These are phyloP conservation scores for Marcusenius ussheri DNA, from an alignment of 2,113 vertebrate species.

Conservation along the genomic window DNA sequence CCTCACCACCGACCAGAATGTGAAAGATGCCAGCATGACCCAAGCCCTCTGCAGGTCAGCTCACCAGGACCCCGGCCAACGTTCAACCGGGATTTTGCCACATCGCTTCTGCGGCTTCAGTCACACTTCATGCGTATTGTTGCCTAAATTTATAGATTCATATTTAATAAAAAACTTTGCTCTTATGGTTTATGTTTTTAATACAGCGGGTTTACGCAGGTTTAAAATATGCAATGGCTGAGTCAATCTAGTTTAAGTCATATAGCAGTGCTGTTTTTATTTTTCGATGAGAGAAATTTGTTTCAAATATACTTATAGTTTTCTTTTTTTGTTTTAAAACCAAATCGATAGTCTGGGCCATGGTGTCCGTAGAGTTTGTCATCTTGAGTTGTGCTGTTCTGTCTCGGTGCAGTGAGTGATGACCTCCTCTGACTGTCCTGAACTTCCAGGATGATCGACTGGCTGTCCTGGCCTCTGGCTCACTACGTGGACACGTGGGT, in stretches of 20 bases:
- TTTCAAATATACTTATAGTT: no score
- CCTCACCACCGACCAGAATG: slow-evolving; percentile 93
- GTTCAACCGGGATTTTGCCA: not conserved
- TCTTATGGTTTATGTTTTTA: not conserved
- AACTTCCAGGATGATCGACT: slow-evolving; percentile 88
- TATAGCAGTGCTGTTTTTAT: not conserved
- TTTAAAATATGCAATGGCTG: not conserved
- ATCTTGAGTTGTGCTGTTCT: not conserved
- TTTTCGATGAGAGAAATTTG: not conserved
- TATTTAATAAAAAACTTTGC: not conserved
- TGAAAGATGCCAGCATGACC: slow-evolving; percentile 95
- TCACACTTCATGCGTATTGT: not conserved
- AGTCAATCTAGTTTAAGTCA: not conserved
- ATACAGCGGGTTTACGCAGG: not conserved
- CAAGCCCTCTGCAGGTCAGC: slow-evolving; percentile 90
- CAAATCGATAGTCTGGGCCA: not conserved
- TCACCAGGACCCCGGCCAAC: not conserved
- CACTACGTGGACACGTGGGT: slow-evolving; percentile 95
- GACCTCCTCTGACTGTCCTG: slow-evolving; percentile 14
- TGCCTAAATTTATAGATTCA: not conserved
- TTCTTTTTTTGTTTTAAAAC: not conserved
- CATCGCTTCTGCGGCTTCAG: not conserved
- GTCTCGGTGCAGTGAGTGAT: not conserved
- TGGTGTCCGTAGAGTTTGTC: not conserved
- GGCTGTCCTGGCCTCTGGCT: slow-evolving; percentile 95